A percentile compares a stretch with the other conserved stretches of the same genome.
These are phyloP conservation scores for Pelmatolapia mariae DNA, from an alignment of 2,113 vertebrate genomes.

Conservation along the genomic window DNA sequence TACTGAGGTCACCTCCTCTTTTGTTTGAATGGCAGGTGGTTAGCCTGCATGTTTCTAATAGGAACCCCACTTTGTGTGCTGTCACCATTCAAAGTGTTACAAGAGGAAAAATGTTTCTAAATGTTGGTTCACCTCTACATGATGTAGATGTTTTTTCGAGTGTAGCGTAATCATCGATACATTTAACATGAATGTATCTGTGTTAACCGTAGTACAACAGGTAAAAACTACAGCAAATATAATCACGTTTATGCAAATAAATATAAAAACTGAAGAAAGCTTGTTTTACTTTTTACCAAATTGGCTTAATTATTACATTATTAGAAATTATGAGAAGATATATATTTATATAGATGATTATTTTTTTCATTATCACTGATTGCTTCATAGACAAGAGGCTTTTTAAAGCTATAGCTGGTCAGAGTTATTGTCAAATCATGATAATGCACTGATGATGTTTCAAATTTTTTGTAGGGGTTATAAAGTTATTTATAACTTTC, in stretches of 20 bases:
- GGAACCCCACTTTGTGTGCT: background rate
- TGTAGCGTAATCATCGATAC: background rate
- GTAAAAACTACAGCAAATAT: background rate
- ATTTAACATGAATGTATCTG: background rate
- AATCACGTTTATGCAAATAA: background rate
- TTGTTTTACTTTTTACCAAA: background rate
- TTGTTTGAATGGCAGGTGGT: constrained; percentile 42
- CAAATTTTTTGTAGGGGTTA: accelerated
- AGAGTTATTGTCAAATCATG: background rate
- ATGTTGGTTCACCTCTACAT: background rate
- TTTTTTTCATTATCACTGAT: background rate
- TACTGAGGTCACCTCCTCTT: background rate
- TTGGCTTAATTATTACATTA: background rate
- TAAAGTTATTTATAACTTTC: background rate
- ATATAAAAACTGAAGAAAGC: background rate
- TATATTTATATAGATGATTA: background rate
- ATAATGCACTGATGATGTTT: background rate
- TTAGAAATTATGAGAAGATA: background rate
- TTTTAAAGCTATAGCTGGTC: background rate
- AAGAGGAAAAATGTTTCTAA: background rate
- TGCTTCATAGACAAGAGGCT: background rate
- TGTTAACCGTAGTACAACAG: background rate
- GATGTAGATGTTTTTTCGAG: background rate
- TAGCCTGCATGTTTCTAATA: background rate
- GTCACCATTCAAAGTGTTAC: background rate